Evolutionary conservation across 2,888 invertebrate species (phyloP), one percentile per base, ranked within the genome.

Genomic region (Drosophila bunnanda): DNA sequence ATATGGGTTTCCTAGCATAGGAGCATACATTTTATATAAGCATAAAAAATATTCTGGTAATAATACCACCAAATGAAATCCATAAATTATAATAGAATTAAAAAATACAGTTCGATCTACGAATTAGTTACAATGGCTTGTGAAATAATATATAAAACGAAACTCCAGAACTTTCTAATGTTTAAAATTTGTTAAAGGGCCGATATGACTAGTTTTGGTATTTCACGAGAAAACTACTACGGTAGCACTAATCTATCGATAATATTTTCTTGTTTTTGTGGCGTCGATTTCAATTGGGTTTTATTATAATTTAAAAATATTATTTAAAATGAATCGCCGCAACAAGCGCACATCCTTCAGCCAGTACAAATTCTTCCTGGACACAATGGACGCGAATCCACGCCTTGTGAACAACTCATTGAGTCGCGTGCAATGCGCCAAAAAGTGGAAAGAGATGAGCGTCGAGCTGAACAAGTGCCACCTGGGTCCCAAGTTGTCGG

Each of bases 301-400:
- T 46, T 15, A 17, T 41, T 44, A 44, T 44, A 25, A 48, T 57
- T 70, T 22, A 10, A 32, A 30, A 75, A 32, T 41, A 6, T 0
- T 1, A 17, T 22, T 20, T 32, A 38, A 39, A 41, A 91, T 92
- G 91, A 92, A 91, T 69, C 79, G 91, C 46, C 90, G 92, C 59
- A 92, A 92, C 76, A 92, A 92, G 71, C 90, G 92, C 34, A 92
- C 92, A 5, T 92, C 92, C 3, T 90, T 90, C 39, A 87, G 89
- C 71, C 92, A 92, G 69, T 92, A 92, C 62, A 88, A 90, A 67
- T 88, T 91, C 82, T 92, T 91, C 61, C 89, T 92, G 39, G 91
- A 92, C 60, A 75, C 90, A 60, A 89, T 92, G 82, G 92, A 92
- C 79, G 89, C 83, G 58, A 92, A 92, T 79, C 73, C 88, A 38